Conservation (phyloP, 2,113 vertebrate species). For the Nycticorax nycticorax region DNA sequence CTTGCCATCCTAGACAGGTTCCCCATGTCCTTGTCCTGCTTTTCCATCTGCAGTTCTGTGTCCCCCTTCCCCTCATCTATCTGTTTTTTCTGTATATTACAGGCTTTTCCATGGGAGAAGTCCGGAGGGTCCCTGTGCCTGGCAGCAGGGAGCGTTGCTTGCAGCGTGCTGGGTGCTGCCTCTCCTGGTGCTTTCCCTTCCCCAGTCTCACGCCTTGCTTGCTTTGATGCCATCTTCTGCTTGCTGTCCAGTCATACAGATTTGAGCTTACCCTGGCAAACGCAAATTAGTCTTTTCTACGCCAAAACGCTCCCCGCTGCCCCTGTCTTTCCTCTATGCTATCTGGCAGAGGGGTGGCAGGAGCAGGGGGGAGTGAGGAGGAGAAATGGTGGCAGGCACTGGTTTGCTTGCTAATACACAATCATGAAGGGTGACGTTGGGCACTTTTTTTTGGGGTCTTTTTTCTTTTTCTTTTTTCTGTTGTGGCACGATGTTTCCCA, state of each 20-base stretch:
- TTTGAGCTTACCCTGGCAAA: not conserved
- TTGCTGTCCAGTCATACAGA: not conserved
- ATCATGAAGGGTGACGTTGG: not conserved
- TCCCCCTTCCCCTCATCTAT: not conserved
- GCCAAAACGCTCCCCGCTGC: fast-evolving
- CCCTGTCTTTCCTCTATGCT: fast-evolving
- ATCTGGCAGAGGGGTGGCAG: no score
- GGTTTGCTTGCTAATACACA: not conserved
- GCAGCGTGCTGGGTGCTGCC: not conserved
- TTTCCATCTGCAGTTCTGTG: not conserved
- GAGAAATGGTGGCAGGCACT: not conserved
- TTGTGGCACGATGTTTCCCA: not conserved
- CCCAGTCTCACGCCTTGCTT: not conserved
- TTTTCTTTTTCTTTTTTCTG: not conserved
- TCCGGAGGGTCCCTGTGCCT: not conserved
- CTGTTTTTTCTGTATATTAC: not conserved
- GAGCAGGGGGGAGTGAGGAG: not conserved
- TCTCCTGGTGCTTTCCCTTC: not conserved
- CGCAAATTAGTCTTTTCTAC: not conserved
- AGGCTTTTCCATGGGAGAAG: not conserved
- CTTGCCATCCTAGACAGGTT: not conserved
- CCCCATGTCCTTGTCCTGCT: not conserved
- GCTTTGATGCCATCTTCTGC: not conserved
- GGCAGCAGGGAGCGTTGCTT: not conserved
- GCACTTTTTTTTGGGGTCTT: not conserved